Base-by-base conservation (phyloP, 2,113 vertebrate genomes). In the Ammodytes dubius region DNA sequence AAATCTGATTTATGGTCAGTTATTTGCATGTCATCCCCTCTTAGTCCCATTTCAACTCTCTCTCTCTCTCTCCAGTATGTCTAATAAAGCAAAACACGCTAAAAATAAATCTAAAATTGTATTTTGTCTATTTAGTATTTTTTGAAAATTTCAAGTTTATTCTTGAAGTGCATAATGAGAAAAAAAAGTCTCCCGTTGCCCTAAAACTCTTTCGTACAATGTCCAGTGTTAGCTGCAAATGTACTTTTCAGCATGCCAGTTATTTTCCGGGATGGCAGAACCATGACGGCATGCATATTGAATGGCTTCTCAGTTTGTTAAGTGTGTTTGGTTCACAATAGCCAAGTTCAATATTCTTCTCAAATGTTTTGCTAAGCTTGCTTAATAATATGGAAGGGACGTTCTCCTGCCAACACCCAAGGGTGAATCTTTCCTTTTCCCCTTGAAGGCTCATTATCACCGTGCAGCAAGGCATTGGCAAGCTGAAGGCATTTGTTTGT, bases 211-310 rank as follows among this genome's bases (percentile, higher is more conserved):
- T 27, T 27, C 27, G 27, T 27, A n/a, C 11, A 10, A 27, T 66
- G 35, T 50, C 65, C 66, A 78, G 54, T 72, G 75, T 92, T 86
- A 67, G 66, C 63, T 70, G 80, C 78, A 87, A 76, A 58, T 79
- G 50, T 73, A 83, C 81, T 70, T 70, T 76, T 43, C 45, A 56
- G 73, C 59, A 53, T 65, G 73, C 59, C 40, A 69, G 70, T 88
- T 90, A 83, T 93, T 93, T 91, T 87, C n/a, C 66, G 82, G 92
- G 71, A 70, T 10, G 39, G 82, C 43, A 71, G 73, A 87, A 76
- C 80, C 80, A 79, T 77, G 79, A 83, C 84, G 70, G 86, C 83
- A 85, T 89, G 67, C 87, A 91, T 93, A 90, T 92, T 93, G 90
- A 90, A 92, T 87, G 81, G 40, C 2, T 15, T 74, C 78, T 89